A percentile compares a stretch with the other conserved stretches of the same genome.
Conservation (phyloP, 1,140 invertebrate species). For the Tribolium castaneum region DNA sequence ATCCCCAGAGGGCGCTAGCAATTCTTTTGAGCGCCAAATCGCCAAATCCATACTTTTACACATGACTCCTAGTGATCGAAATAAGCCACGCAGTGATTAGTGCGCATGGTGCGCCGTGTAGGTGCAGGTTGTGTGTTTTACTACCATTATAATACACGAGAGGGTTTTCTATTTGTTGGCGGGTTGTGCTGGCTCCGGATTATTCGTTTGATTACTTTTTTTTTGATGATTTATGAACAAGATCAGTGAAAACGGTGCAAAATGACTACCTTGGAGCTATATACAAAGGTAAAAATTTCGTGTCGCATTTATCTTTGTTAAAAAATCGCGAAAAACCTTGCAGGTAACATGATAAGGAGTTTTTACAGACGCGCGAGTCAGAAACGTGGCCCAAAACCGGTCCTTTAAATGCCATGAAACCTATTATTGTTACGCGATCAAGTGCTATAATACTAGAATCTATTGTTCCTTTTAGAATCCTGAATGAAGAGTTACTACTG, state of each 20-base stretch:
- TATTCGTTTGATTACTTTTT: slow-evolving; percentile 9
- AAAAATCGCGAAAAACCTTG: neutral
- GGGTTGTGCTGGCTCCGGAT: neutral
- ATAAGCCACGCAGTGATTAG: slow-evolving; percentile 24
- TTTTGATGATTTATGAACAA: neutral
- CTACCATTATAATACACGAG: neutral
- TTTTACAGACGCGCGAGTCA: neutral
- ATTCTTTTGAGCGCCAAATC: neutral
- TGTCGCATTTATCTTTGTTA: neutral
- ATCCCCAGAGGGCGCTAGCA: neutral
- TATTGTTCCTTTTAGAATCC: too few relatives aligned
- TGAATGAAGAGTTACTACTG: neutral
- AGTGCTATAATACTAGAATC: too few relatives aligned
- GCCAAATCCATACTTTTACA: slow-evolving; percentile 45
- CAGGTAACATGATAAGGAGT: neutral
- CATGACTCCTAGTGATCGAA: slow-evolving; percentile 40
- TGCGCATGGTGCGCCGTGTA: slow-evolving; percentile 44
- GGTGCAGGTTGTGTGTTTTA: slow-evolving; percentile 35
- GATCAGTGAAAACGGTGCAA: slow-evolving; percentile 53
- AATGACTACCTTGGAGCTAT: slow-evolving; percentile 68
- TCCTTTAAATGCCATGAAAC: slow-evolving; percentile 8
- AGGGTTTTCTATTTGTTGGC: neutral
- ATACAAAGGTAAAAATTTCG: slow-evolving; percentile 65
- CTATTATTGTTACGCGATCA: neutral
- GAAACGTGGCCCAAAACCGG: slow-evolving; percentile 4